Evolutionary conservation across 2,888 invertebrate species (phyloP).

Genomic region (Pammene fasciana): DNA sequence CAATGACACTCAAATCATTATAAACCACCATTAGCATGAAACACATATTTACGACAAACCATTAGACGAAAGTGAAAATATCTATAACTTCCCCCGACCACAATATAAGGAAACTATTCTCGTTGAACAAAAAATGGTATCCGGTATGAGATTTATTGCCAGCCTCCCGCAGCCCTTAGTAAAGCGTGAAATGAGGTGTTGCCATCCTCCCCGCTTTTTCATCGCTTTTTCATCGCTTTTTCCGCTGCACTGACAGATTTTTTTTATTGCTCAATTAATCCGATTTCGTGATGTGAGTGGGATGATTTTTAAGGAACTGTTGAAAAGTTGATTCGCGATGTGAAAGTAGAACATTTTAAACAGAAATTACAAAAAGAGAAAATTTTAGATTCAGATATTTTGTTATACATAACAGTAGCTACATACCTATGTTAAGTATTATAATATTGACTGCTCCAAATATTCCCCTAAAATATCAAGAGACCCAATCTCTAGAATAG

Average conservation of each 20-base stretch:
- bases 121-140: slow-evolving; percentile 79
- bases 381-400: too few relatives aligned
- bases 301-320: slow-evolving; percentile 16
- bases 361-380: too few relatives aligned
- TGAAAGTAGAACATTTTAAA: too few relatives aligned
- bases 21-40: slow-evolving; percentile 32
- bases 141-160: slow-evolving; percentile 77
- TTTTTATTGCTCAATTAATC: slow-evolving; percentile 77
- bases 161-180: slow-evolving; percentile 63
- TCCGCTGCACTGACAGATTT: slow-evolving; percentile 61
- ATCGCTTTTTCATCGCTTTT: slow-evolving; percentile 53
- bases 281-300: slow-evolving; percentile 53
- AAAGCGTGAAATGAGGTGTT: slow-evolving; percentile 83
- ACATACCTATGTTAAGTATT: too few relatives aligned
- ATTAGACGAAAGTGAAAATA: slow-evolving; percentile 63
- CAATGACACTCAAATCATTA: neutral
- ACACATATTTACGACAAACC: slow-evolving; percentile 46
- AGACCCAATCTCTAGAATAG: too few relatives aligned
- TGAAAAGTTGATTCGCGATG: neutral
- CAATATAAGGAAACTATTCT: slow-evolving; percentile 81
- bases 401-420: too few relatives aligned
- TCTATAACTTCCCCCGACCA: slow-evolving; percentile 52
- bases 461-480: too few relatives aligned
- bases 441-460: too few relatives aligned
- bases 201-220: slow-evolving; percentile 61